Evolutionary conservation across 2,888 invertebrate species (phyloP).

Genomic region (Drosophila mayaguana): DNA sequence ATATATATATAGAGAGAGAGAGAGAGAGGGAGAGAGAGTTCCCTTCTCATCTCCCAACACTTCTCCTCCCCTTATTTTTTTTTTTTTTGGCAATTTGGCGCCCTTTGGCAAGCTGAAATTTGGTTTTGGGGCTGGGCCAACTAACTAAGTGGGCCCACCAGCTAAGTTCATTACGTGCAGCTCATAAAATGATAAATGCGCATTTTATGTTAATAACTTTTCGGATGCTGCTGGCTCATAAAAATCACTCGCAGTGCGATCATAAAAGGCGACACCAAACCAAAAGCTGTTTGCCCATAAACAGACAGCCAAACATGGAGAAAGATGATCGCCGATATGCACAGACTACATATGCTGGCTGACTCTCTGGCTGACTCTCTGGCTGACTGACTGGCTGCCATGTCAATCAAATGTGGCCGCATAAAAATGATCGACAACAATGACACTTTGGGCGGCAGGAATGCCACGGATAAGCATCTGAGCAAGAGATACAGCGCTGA

Average conservation of each 20-base stretch:
- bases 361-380: constrained; percentile 11
- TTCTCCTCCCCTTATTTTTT: no score
- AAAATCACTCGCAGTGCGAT: constrained; percentile 59
- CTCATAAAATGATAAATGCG: constrained; percentile 75
- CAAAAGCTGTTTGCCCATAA: constrained; percentile 62
- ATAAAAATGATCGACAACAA: constrained; percentile 80
- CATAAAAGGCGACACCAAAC: constrained; percentile 68
- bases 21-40: background rate
- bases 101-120: constrained; percentile 12
- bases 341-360: constrained; percentile 28
- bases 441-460: constrained; percentile 80
- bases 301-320: constrained; percentile 27
- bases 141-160: constrained; percentile 47
- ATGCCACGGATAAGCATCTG: constrained; percentile 76
- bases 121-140: constrained; percentile 41
- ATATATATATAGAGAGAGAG: background rate
- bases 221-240: constrained; percentile 57
- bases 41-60: background rate
- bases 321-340: constrained; percentile 61
- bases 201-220: constrained; percentile 69
- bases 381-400: constrained; percentile 34
- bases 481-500: constrained; percentile 32
- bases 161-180: constrained; percentile 69
- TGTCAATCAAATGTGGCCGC: constrained; percentile 70
- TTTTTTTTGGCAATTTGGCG: constrained; percentile 53